Evolutionary conservation across 1,140 invertebrate species (phyloP), one percentile per base, ranked within the genome.

Genomic region (Elymnias hypermnestra): DNA sequence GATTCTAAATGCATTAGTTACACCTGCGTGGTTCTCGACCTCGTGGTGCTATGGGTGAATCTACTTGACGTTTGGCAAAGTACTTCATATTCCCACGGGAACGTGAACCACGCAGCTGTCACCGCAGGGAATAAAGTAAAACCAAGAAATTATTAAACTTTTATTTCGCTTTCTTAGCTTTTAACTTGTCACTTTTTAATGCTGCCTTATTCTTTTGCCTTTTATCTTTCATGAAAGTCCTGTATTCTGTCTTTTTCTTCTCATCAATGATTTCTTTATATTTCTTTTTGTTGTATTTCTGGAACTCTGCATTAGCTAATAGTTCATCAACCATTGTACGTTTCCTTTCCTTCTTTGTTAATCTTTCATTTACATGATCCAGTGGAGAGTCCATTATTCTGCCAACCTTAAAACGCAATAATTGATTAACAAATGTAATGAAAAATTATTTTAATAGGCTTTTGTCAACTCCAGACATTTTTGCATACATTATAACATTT

Each of bases 301-400:
- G 89, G 68, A 97, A 94, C 62, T 96, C 91, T 8, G 94, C 93
- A 90, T 98, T 95, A 5, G 92, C 92, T 70, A 98, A 82, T 0
- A 98, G 86, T 75, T 99, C 97, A 53, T 99, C 96, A 0, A 98
- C 95, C 47, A 99, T 89, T 0, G 95, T 97, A 14, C 88, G 83
- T 76, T 98, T 98, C 1, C 95, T 89, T 60, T 97, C 89, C 72
- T 95, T 97, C 53, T 93, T 95, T 0, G 94, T 93, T 40, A 97
- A 73, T 38, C 96, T 87, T 53, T 92, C 89, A 50, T 89, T 91
- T 37, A 94, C 93, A 72, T 90, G 92, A 63, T 94, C 93, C 38
- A 92, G 63, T 8, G 92, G 87, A 9, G 91, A 90, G 76, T 94
- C 92, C 65, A 93, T 69, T 15, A 95, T 91, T 68, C 90, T 91